Conservation (phyloP, 23 tunicate species). For the Styela plicata region DNA sequence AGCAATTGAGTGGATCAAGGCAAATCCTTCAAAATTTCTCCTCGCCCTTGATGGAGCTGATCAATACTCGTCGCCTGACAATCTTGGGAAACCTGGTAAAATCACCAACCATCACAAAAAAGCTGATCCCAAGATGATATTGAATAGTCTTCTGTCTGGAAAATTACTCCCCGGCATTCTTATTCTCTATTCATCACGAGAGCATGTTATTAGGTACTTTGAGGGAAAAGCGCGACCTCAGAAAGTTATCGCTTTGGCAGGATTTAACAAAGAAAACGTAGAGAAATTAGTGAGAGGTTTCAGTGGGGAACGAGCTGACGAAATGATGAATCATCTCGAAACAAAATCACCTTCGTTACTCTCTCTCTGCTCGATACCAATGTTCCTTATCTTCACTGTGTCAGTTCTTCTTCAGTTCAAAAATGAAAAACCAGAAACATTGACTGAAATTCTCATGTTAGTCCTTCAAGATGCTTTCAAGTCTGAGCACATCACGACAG, state of each 20-base stretch:
- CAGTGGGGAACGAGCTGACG: not conserved
- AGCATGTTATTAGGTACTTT: not conserved
- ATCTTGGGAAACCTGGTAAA: not conserved
- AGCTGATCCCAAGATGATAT: not conserved
- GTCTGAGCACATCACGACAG: not conserved
- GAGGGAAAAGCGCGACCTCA: not conserved
- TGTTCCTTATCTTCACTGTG: not conserved
- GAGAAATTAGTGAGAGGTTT: constrained; percentile 1
- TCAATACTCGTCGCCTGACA: not conserved
- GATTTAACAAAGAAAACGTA: not conserved
- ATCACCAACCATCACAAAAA: not conserved
- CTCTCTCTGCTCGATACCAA: not conserved
- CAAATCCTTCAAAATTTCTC: constrained; percentile 2
- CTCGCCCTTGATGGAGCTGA: not conserved
- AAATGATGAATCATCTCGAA: not conserved
- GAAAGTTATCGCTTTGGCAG: not conserved
- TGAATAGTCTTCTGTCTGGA: not conserved
- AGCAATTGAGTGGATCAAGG: not conserved
- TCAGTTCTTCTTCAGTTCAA: not conserved
- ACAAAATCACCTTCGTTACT: not conserved
- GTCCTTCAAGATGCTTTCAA: not conserved
- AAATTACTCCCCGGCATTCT: not conserved
- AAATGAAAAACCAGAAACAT: not conserved
- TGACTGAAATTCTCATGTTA: not conserved
- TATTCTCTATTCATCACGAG: not conserved